These are phyloP conservation scores for Glaucopsyche alexis DNA, from an alignment of 2,888 invertebrate genomes.

Conservation along the genomic window DNA sequence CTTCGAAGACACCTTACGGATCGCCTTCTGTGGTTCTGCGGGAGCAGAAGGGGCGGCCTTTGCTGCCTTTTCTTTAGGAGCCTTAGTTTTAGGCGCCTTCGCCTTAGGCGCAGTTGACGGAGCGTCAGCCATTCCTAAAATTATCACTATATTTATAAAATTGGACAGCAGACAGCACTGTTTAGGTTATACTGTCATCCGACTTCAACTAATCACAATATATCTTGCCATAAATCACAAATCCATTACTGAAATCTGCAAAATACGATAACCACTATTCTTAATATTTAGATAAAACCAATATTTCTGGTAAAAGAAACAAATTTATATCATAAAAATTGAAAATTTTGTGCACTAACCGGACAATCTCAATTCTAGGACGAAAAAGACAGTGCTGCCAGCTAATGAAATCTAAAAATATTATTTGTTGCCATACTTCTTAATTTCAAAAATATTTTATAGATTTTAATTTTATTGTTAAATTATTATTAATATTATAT, in stretches of 20 bases:
- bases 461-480: neutral
- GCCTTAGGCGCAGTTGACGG: conserved; percentile 78
- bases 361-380: conserved; percentile 64
- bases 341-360: conserved; percentile 62
- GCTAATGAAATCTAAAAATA: neutral
- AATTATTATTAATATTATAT: neutral
- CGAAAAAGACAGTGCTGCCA: conserved; percentile 64
- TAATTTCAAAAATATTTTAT: neutral
- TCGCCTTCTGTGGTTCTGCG: conserved; percentile 74
- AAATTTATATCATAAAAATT: conserved; percentile 42
- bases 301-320: conserved; percentile 30
- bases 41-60: conserved; percentile 79
- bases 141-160: conserved; percentile 45
- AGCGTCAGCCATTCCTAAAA: conserved; percentile 83
- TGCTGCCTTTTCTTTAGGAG: conserved; percentile 77
- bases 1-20: conserved; percentile 73
- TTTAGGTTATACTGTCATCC: conserved; percentile 75
- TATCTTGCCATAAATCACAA: conserved; percentile 50
- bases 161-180: conserved; percentile 40
- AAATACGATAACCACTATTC: neutral
- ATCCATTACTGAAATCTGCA: conserved; percentile 48
- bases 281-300: conserved; percentile 33
- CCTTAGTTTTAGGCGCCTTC: conserved; percentile 79
- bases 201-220: conserved; percentile 54
- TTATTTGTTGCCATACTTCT: conserved; percentile 4